Conservation (phyloP, 2,888 invertebrate genomes). For the Eretmocerus hayati region DNA sequence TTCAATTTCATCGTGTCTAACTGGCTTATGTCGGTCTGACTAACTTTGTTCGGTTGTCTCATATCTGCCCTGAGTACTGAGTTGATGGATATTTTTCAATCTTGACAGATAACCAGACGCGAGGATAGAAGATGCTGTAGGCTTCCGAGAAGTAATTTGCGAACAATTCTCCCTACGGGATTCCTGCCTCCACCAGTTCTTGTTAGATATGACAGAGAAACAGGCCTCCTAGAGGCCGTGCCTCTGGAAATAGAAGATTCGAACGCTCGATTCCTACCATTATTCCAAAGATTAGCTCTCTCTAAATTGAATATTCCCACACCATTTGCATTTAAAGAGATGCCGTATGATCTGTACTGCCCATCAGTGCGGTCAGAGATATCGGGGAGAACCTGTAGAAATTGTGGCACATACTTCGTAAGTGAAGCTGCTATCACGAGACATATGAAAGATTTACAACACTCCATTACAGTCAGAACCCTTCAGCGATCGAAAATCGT, state of each 20-base stretch:
- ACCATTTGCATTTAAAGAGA: not conserved
- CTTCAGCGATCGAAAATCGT: not conserved
- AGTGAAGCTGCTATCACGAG: not conserved
- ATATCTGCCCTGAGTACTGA: too few relatives aligned
- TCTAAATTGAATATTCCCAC: not conserved
- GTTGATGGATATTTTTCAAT: too few relatives aligned
- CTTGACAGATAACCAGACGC: not conserved
- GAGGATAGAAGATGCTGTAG: not conserved
- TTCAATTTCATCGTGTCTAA: too few relatives aligned
- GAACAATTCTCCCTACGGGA: not conserved
- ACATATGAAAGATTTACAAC: not conserved
- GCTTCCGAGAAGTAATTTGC: not conserved
- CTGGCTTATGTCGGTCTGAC: too few relatives aligned
- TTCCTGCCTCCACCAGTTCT: not conserved
- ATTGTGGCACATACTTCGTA: not conserved
- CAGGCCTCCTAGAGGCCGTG: not conserved
- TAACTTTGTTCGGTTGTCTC: too few relatives aligned
- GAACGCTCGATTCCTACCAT: not conserved
- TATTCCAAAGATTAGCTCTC: not conserved
- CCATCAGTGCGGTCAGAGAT: not conserved
- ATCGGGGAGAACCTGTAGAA: not conserved
- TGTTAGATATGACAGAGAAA: not conserved
- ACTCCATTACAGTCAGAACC: not conserved
- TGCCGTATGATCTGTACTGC: not conserved
- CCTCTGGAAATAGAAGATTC: not conserved